Percentiles rank a stretch among this genome's conserved stretches.
phyloP scores from a whole-genome alignment of 2,797 vertebrate genomes.

The Amniataba percoides region DNA sequence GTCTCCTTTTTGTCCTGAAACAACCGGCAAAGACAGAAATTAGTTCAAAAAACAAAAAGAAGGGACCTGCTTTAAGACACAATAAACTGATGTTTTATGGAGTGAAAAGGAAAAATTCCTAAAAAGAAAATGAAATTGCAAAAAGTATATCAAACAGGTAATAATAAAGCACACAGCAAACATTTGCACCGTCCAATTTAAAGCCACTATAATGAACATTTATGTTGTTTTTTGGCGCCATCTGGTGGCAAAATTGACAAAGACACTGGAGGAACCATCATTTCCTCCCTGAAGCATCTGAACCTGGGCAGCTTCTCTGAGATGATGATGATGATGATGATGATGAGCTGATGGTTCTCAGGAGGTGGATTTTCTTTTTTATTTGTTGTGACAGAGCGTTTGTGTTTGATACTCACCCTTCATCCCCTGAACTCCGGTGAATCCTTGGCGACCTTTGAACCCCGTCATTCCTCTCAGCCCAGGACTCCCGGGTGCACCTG shows the following conservation, averaged over 20 bases:
- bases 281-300: neutral
- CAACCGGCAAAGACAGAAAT: constrained; percentile 1
- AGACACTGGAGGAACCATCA: no score
- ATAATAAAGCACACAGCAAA: neutral
- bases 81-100: neutral
- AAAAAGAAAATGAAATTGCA: no score
- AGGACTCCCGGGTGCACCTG: constrained; percentile 77
- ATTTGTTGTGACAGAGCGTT: no score
- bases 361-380: no score
- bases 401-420: constrained; percentile 76
- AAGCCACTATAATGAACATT: neutral
- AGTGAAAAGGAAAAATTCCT: neutral
- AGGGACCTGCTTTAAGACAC: neutral
- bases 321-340: no score
- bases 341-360: no score
- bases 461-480: constrained; percentile 79
- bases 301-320: neutral
- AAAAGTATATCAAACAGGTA: neutral
- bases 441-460: constrained; percentile 72
- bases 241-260: neutral
- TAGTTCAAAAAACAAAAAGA: neutral
- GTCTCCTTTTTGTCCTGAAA: constrained; percentile 84
- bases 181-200: neutral
- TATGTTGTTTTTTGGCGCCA: neutral
- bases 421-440: constrained; percentile 70